Evolutionary conservation across 2,113 vertebrate species (phyloP), one percentile per base, ranked within the genome.

Genomic region (Dasypus novemcinctus): DNA sequence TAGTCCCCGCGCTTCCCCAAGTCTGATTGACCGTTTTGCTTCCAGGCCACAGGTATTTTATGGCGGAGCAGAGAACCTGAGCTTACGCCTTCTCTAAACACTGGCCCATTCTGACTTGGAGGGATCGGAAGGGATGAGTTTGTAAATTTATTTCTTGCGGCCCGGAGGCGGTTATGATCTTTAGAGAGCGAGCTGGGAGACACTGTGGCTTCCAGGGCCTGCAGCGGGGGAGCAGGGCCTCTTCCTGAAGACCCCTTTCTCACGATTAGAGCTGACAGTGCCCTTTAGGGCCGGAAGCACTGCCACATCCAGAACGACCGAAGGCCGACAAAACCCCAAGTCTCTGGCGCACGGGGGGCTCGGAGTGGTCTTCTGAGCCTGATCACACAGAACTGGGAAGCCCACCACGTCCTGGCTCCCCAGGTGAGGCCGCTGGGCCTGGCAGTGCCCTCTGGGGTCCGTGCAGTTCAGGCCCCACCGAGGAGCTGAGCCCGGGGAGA

Each of bases 1-100:
- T 1, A 0, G 0, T 10, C 20, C 4, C 76, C 1, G 0, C 6
- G 0, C 52, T 29, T 12, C 71, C 79, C 4, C 1, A 0, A 14
- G 75, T 29, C 52, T n/a, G 18, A 5, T 10, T 38, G 64, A 4
- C 1, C 1, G 14, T 17, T 0, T 23, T 5, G 25, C 57, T 57
- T 33, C 14, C 15, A 7, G 7, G 20, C 64, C 85, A n/a, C 41
- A 2, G 36, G 66, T 2, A 18, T 20, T 54, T 78, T 72, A 20
- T n/a, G 82, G 49, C 23, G 29, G 38, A 74, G 71, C 38, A 79
- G 64, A 14, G 13, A 69, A 33, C 46, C n/a, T 13, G 71, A 80
- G 31, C 20, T 12, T 49, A 43, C 75, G 87, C 72, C 66, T 69
- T 7, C 8, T 49, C 87, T 90, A 59, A 23, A 23, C 49, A 20